phyloP scores from a whole-genome alignment of 1,140 invertebrate species.

The Pseudomyrmex concolor region DNA sequence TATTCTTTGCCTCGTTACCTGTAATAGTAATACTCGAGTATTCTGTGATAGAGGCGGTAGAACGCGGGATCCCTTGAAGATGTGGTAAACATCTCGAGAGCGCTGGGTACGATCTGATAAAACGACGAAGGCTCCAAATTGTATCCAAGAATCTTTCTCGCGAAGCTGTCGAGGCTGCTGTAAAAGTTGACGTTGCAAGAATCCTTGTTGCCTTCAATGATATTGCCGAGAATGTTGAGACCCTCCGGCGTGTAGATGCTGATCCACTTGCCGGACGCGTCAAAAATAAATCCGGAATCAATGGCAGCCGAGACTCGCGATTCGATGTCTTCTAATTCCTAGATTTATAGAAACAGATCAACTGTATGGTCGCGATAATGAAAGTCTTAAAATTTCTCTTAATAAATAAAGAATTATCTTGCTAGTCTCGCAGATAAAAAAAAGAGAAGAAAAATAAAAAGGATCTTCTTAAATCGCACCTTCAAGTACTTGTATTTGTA shows the following conservation, averaged over 20 bases:
- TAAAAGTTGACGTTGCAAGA: constrained; percentile 86
- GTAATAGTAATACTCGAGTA: constrained; percentile 84
- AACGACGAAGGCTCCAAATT: constrained; percentile 84
- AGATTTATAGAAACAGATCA: neutral
- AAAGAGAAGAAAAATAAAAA: too few species aligned
- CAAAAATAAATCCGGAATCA: constrained; percentile 82
- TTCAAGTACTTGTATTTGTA: constrained; percentile 73
- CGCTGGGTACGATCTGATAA: constrained; percentile 83
- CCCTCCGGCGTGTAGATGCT: constrained; percentile 78
- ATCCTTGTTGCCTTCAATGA: constrained; percentile 85
- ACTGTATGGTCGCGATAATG: neutral
- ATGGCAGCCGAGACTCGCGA: constrained; percentile 84
- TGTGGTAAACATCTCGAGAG: constrained; percentile 86
- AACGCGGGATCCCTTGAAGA: constrained; percentile 89
- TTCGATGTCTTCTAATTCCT: constrained; percentile 80
- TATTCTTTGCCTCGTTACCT: constrained; percentile 53
- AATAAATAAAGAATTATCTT: neutral
- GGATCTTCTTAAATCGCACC: constrained; percentile 52
- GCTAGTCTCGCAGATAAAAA: neutral
- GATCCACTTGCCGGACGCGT: constrained; percentile 75
- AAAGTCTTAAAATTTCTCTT: neutral
- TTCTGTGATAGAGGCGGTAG: constrained; percentile 88
- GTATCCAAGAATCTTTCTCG: constrained; percentile 82
- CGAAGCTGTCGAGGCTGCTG: constrained; percentile 85
- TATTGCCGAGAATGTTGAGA: constrained; percentile 83